Evolutionary conservation across 1,140 invertebrate genomes (phyloP), one percentile per base, ranked within the genome.

Genomic region (Trypoxylus dichotomus): DNA sequence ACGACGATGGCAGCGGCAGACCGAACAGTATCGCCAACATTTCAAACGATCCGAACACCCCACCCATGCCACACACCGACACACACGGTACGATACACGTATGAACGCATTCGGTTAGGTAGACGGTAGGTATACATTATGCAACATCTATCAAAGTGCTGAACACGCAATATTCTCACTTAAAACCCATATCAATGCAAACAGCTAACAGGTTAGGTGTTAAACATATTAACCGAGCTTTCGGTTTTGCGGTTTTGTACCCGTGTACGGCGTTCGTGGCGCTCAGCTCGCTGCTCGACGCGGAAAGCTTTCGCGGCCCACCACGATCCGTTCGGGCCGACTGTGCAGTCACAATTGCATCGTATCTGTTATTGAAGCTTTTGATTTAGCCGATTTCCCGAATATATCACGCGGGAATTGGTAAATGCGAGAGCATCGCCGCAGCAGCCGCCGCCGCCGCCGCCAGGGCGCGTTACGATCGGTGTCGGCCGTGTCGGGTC

Each of bases 191-290:
- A 78, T 81, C 81, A 79, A 73, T 80, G 76, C 80, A 82, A 82
- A 83, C 80, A 83, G 76, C 78, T 79, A 79, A 80, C 82, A 79
- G 79, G 79, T 81, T 84, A 84, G 84, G 84, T 84, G 83, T 83
- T 85, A 84, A 84, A 84, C 84, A 84, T 84, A 85, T 85, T 85
- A 84, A 83, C 83, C 84, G 83, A 81, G 80, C 80, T 81, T 85
- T 83, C 75, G 82, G 84, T 83, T 85, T 83, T 84, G 83, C 79
- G 83, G 83, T 82, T 78, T 77, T 79, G 80, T 80, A 78, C 78
- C 79, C 81, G 82, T 81, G 81, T 82, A 79, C 32, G 47, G 37
- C 25, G 42, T 74, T 54, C 29, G 8, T 73, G 43, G 15, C 41
- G 74, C 13, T 21, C 77, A 75, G 73, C 42, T 42, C 42, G 72